Evolutionary conservation across 2,888 invertebrate genomes (phyloP), one percentile per base, ranked within the genome.

Genomic region (Mythimna pallens): DNA sequence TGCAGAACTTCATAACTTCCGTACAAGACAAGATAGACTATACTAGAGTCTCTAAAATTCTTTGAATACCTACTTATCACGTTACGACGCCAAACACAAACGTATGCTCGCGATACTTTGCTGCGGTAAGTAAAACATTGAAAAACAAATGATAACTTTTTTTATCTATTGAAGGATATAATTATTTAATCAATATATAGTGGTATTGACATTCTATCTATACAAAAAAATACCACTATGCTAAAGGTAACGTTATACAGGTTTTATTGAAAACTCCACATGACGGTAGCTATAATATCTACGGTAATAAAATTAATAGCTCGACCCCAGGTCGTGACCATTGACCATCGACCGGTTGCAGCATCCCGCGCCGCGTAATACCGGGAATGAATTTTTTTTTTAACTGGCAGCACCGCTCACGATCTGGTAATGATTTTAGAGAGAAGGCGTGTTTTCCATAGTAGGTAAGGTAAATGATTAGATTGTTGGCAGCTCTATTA

Each of bases 341-440:
- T 7, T 47, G 47, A 52, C 82, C 62, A 40, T 57, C 65, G 61
- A 63, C 67, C 43, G 73, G 58, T 59, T 69, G 68, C 73, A 71
- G 72, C 70, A n/a, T 54, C 59, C 47, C 47, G 47, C 47, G 47
- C 40, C 67, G 86, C 84, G 85, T 85, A 85, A 85, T 70, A 86
- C 85, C 66, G 68, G 86, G 76, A 72, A 76, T 70, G 10, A 65
- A 57, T 65, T 62, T 73, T 70, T n/a, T 78, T 73, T 66, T 54
- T 50, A 66, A 58, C 66, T 70, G 58, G 62, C 77, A 71, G 64
- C 54, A 64, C 52, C 12, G 40, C n/a, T 73, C 61, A 73, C 57
- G 69, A 74, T 30, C 30, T 62, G 43, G 67, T 71, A 79, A 78
- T 73, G 64, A 59, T 82, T 76, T 73, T 71, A 68, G 61, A 70